Percentiles rank a stretch among this genome's conserved stretches.
Evolutionary conservation across 2,113 vertebrate species (phyloP).

Genomic region (Crypturellus undulatus): DNA sequence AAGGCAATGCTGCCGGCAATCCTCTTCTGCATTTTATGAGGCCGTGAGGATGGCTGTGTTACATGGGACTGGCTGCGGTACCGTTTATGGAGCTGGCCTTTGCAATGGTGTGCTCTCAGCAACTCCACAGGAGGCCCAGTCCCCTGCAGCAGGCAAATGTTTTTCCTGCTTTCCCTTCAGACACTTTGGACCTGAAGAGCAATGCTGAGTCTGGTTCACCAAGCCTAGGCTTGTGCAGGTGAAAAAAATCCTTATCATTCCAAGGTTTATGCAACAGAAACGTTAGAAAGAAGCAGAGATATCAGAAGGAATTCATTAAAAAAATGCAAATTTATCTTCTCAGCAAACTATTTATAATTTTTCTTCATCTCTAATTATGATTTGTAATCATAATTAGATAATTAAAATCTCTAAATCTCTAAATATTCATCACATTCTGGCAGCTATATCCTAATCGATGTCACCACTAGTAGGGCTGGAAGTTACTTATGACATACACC

Average conservation of each 20-base stretch:
- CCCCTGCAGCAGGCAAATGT: background rate
- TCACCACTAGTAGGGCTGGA: background rate
- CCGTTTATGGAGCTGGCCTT: background rate
- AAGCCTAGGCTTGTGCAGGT: background rate
- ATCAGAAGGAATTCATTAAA: background rate
- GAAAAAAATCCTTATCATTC: background rate
- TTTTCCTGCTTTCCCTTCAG: background rate
- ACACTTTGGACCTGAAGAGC: background rate
- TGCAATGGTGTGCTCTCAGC: background rate
- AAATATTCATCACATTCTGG: background rate
- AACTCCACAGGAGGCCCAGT: background rate
- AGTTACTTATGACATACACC: background rate
- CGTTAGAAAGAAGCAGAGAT: background rate
- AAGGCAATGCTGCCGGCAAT: fast-evolving
- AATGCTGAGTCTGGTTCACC: background rate
- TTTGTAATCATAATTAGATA: background rate
- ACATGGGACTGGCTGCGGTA: fast-evolving
- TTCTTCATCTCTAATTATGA: background rate
- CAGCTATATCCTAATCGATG: background rate
- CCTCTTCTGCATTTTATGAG: background rate
- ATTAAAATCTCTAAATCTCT: too few species aligned
- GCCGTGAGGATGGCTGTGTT: background rate
- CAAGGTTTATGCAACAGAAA: background rate
- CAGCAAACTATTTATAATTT: background rate
- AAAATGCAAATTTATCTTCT: slow-evolving; percentile 14